Evolutionary conservation across 2,888 invertebrate genomes (phyloP).

Genomic region (Aphelenchoides bicaudatus): DNA sequence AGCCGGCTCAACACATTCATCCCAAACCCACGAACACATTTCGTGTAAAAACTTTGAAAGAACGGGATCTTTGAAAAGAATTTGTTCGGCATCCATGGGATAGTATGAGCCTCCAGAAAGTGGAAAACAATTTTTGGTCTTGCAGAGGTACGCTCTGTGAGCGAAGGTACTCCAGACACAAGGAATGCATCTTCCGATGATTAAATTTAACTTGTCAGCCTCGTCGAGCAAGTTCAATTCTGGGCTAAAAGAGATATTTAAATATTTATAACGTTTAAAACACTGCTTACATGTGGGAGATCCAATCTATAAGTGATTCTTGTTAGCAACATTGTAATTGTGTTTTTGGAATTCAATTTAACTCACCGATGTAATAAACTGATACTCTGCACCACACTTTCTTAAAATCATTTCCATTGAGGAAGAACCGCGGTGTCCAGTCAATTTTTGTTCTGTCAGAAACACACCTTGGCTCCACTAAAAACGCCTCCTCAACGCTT

Average conservation of each 20-base stretch:
- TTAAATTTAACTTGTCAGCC: background rate
- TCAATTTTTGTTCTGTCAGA: constrained; percentile 4
- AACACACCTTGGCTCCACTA: constrained; percentile 3
- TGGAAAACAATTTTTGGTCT: background rate
- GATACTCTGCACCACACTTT: constrained; percentile 3
- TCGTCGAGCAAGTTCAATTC: constrained; percentile 7
- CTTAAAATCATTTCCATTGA: constrained; percentile 8
- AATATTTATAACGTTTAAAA: too few relatives aligned
- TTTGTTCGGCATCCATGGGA: constrained; percentile 4
- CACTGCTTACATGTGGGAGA: too few relatives aligned
- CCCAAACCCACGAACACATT: constrained; percentile 8
- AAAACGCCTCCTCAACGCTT: constrained; percentile 8
- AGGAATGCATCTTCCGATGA: constrained; percentile 15
- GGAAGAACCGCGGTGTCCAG: constrained; percentile 10
- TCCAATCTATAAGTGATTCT: too few relatives aligned
- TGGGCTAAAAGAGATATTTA: too few relatives aligned
- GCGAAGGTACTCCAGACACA: constrained; percentile 2
- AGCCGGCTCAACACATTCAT: background rate
- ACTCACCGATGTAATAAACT: background rate
- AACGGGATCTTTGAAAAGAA: background rate
- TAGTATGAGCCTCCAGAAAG: constrained; percentile 13
- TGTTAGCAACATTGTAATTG: too few relatives aligned
- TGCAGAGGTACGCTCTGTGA: constrained; percentile 4
- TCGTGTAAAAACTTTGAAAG: constrained; percentile 6
- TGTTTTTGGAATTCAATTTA: background rate